phyloP scores from a whole-genome alignment of 2,888 invertebrate species.

The Gasteruption jaculator region DNA sequence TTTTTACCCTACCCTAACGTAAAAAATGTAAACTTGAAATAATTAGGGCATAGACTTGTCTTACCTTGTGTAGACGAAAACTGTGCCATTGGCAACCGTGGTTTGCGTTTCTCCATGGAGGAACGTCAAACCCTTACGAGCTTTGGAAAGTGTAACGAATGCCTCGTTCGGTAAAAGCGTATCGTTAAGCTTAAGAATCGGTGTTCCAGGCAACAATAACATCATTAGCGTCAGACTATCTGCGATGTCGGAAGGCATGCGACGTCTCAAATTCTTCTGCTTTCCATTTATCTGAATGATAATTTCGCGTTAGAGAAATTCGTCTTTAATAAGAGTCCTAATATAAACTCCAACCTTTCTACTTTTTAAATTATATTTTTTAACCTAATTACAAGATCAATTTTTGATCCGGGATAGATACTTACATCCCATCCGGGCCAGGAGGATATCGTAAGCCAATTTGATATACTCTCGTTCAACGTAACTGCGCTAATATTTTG shows the following conservation, averaged over 20 bases:
- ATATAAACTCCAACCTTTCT: background rate
- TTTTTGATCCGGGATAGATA: slow-evolving; percentile 16
- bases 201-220: slow-evolving; percentile 75
- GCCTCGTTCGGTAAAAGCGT: slow-evolving; percentile 36
- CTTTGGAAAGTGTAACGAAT: slow-evolving; percentile 50
- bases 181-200: slow-evolving; percentile 55
- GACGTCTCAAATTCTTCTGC: slow-evolving; percentile 28
- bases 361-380: slow-evolving; percentile 8
- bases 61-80: slow-evolving; percentile 70
- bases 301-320: too few relatives aligned
- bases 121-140: slow-evolving; percentile 58
- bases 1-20: too few relatives aligned
- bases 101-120: slow-evolving; percentile 58
- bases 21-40: too few relatives aligned
- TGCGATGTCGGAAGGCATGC: slow-evolving; percentile 50
- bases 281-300: slow-evolving; percentile 37
- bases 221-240: slow-evolving; percentile 63
- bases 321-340: slow-evolving; percentile 1
- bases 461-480: slow-evolving; percentile 28
- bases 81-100: slow-evolving; percentile 50
- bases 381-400: too few relatives aligned
- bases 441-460: slow-evolving; percentile 29
- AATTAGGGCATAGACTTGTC: too few relatives aligned
- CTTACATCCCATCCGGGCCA: slow-evolving; percentile 58
- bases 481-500: slow-evolving; percentile 28